Base-by-base conservation (phyloP, 2,797 vertebrate species). In the Pangasius djambal region DNA sequence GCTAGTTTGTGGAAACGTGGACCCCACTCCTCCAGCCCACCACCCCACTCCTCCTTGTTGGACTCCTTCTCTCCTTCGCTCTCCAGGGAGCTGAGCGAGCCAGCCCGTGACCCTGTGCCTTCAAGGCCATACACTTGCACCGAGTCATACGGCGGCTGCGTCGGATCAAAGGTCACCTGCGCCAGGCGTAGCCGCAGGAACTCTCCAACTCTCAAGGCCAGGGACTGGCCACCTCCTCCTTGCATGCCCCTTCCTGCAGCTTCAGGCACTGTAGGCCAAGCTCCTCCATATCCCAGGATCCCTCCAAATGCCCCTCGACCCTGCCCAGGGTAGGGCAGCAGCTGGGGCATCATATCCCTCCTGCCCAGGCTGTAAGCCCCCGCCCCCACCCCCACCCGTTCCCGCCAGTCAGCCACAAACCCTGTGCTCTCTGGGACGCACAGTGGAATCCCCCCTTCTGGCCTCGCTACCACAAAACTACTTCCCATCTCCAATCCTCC, bases 41-140 rank as follows among this genome's bases (percentile, higher is more conserved):
- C 95, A 15, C 95, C 94, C 89, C 97, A 96, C 7, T 96, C 97
- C 9, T 96, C 96, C 89, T 96, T 96, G 85, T 96, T 96, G 4
- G 94, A 93, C 79, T 96, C 94, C 28, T 96, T 96, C 4, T 97
- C 97, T 0, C 95, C 96, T 87, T 97, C 97, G 0, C 97, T 97
- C 85, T 97, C 96, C 16, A 97, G 94, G 0, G 97, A 98, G 92
- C 97, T 97, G 50, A 98, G 96, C 3, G 97, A 98, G 65, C 97
- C 97, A 0, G 97, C 97, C 18, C 97, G 95, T n/a, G 98, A 98
- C 28, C 97, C 97, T 34, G 95, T 96, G 81, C 97, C 98, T 92
- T 98, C 98, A 79, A 97, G 96, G 90, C 97, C 97, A 3, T 98
- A 98, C 91, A 98, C 97, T 94, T 98, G 98, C 93, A 98, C 97